Evolutionary conservation across 37 sponge, comb jelly and placozoan genomes (phyloP).

Genomic region (Hormiphora californensis): DNA sequence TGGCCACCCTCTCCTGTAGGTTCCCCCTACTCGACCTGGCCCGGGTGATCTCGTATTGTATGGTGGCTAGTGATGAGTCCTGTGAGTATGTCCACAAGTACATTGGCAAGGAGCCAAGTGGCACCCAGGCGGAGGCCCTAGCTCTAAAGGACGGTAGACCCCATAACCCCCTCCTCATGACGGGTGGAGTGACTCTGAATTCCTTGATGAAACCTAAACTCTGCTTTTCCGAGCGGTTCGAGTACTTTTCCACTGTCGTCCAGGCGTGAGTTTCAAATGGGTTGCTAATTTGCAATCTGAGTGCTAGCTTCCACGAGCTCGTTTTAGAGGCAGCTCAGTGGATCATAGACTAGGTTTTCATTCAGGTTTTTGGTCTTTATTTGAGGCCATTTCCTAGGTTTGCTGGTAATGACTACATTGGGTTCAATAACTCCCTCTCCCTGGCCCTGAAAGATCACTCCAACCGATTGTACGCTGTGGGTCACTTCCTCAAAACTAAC

Average conservation of each 20-base stretch:
- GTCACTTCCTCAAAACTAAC: not conserved
- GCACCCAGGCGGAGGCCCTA: not conserved
- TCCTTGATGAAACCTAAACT: not conserved
- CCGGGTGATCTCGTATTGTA: not conserved
- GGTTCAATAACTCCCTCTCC: constrained; percentile 19
- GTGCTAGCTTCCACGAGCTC: no score
- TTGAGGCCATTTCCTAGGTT: not conserved
- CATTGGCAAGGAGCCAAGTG: constrained; percentile 18
- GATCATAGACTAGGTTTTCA: no score
- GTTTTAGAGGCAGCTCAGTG: no score
- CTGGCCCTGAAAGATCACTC: not conserved
- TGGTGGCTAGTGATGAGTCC: not conserved
- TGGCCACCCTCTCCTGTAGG: not conserved
- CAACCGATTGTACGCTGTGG: not conserved
- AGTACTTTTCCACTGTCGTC: not conserved
- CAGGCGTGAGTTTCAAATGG: not conserved
- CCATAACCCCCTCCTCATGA: constrained; percentile 3
- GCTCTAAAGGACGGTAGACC: not conserved
- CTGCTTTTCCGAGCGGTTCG: constrained; percentile 2
- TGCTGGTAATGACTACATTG: constrained; percentile 21
- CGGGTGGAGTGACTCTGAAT: not conserved
- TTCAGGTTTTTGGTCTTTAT: no score
- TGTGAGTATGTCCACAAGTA: constrained; percentile 10
- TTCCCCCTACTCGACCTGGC: not conserved
- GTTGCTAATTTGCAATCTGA: not conserved